Base-by-base conservation (phyloP, 2,113 vertebrate species). In the Caretta caretta region DNA sequence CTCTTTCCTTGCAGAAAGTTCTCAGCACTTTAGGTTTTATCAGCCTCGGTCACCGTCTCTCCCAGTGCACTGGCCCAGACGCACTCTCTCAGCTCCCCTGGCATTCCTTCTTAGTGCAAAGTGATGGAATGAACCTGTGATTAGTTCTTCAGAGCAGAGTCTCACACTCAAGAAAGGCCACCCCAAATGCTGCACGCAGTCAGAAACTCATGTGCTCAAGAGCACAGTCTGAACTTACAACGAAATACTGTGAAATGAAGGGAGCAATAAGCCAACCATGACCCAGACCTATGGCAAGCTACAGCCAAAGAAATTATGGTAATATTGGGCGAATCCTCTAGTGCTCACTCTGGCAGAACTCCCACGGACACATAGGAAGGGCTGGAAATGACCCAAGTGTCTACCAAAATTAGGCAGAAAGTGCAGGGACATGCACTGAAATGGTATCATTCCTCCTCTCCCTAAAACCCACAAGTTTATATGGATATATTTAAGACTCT, bases 401-500 rank as follows among this genome's bases (percentile, higher is more conserved):
- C 25, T 27, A 75, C 17, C 84, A 59, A 42, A 91, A 2, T 75
- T 35, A 82, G 50, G 56, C 54, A 65, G 85, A 49, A 59, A 59
- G 25, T 29, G 27, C 25, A 49, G 29, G 90, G 25, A 83, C 50
- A 69, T 25, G 31, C 13, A 83, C 35, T 79, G 42, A 96, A 59
- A 75, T 2, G 83, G 59, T 6, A 0, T 48, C 46, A 76, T 91
- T 94, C 59, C 12, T 51, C n/a, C 57, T 88, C 27, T 12, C 94
- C n/a, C 54, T 79, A 20, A 29, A 88, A 75, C 38, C 62, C 83
- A 35, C 13, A 59, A 59, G 11, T 59, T 25, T 56, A 24, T 56
- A 25, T 56, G 83, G 35, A 75, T 49, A 56, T 0, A 3, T 80
- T 87, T 4, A 20, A 0, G 49, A 20, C 1, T 0, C 54, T 57